Evolutionary conservation across 2,113 vertebrate genomes (phyloP).

Genomic region (Ophthalmolycus amberensis): DNA sequence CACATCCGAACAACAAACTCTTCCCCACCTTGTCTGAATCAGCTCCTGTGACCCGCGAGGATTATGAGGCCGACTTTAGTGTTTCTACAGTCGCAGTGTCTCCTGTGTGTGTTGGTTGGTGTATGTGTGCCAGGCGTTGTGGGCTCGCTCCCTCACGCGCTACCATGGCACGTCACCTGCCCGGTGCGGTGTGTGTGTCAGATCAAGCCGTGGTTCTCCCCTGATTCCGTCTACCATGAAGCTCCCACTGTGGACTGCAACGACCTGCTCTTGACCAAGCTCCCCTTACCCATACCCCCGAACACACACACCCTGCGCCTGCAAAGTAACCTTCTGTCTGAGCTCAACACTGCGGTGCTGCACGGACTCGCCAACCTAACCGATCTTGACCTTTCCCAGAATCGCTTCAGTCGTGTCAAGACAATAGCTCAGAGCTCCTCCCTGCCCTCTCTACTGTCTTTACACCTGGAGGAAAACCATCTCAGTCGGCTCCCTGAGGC

Average conservation of each 20-base stretch:
- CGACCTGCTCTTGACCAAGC: slow-evolving; percentile 86
- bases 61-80: slow-evolving; percentile 75
- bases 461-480: slow-evolving; percentile 94
- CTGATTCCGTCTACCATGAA: slow-evolving; percentile 90
- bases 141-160: slow-evolving; percentile 81
- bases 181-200: slow-evolving; percentile 89
- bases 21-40: slow-evolving; percentile 47
- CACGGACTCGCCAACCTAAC: slow-evolving; percentile 89
- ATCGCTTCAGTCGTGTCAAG: slow-evolving; percentile 84
- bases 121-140: slow-evolving; percentile 70
- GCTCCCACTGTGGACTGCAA: slow-evolving; percentile 95
- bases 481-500: slow-evolving; percentile 85
- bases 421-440: slow-evolving; percentile 78
- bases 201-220: slow-evolving; percentile 94
- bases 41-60: slow-evolving; percentile 49
- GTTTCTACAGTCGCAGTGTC: slow-evolving; percentile 76
- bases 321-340: slow-evolving; percentile 90
- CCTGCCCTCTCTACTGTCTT: slow-evolving; percentile 87
- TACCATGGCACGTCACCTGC: slow-evolving; percentile 91
- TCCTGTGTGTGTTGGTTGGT: slow-evolving; percentile 79
- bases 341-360: slow-evolving; percentile 83
- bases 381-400: slow-evolving; percentile 93
- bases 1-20: slow-evolving; percentile 44
- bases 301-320: slow-evolving; percentile 91
- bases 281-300: slow-evolving; percentile 83